Conservation (phyloP, 2,113 vertebrate genomes). For the Monopterus albus region DNA sequence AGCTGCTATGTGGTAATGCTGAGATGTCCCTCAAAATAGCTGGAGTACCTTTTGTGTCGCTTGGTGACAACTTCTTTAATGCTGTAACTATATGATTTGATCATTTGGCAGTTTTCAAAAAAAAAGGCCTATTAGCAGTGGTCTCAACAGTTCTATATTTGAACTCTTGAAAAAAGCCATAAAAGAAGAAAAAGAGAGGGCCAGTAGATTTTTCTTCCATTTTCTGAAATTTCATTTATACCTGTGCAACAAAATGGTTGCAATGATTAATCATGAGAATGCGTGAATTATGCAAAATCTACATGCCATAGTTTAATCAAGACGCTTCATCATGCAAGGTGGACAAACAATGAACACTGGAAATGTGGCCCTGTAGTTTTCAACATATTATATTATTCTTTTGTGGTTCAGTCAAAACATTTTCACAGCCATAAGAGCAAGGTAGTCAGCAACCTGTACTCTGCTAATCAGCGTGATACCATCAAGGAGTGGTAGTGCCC, state of each 20-base stretch:
- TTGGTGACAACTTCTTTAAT: slow-evolving; percentile 33
- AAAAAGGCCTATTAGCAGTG: slow-evolving; percentile 24
- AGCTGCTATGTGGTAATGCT: slow-evolving; percentile 20
- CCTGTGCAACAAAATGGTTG: slow-evolving; percentile 19
- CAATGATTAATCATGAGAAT: slow-evolving; percentile 35
- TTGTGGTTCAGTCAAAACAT: slow-evolving; percentile 26
- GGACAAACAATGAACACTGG: slow-evolving; percentile 28
- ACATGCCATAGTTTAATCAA: slow-evolving; percentile 29
- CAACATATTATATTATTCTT: not conserved
- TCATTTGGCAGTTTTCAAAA: slow-evolving; percentile 55
- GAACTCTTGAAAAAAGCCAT: slow-evolving; percentile 12
- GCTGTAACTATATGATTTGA: slow-evolving; percentile 37
- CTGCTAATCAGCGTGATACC: not conserved
- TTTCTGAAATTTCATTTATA: slow-evolving; percentile 37
- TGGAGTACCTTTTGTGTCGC: slow-evolving; percentile 22
- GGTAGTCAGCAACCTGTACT: not conserved
- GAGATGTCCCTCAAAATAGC: slow-evolving; percentile 59
- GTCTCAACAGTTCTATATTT: slow-evolving; percentile 32
- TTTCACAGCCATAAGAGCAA: not conserved
- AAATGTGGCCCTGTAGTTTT: slow-evolving; percentile 19
- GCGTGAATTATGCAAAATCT: slow-evolving; percentile 33
- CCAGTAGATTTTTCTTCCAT: slow-evolving; percentile 6
- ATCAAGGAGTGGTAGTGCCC: not conserved
- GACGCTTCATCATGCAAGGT: slow-evolving; percentile 41
- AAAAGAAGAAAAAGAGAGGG: not conserved